Conservation (phyloP, 2,113 vertebrate species). For the Corythoichthys haematopterus region DNA sequence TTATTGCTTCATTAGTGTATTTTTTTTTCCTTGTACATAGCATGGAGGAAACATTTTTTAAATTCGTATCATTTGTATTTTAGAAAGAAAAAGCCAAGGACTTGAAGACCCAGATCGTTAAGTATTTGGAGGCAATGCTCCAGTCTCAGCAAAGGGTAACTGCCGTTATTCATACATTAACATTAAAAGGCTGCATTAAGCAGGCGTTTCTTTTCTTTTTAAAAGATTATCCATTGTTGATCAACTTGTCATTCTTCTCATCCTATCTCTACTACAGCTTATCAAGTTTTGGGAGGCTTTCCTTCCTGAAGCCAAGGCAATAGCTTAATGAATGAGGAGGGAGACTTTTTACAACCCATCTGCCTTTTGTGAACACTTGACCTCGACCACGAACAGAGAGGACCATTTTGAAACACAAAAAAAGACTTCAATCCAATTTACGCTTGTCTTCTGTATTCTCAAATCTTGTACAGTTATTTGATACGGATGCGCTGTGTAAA, state of each 20-base stretch:
- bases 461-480: constrained; percentile 47
- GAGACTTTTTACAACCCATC: constrained; percentile 57
- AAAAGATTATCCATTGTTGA: neutral
- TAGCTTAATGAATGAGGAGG: constrained; percentile 78
- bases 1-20: neutral
- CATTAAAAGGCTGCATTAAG: neutral
- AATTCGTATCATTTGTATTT: constrained; percentile 17
- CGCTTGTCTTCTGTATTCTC: constrained; percentile 43
- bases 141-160: constrained; percentile 90
- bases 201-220: neutral
- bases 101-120: constrained; percentile 87
- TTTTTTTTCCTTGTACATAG: neutral
- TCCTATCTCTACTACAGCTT: constrained; percentile 69
- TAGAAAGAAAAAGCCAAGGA: constrained; percentile 94
- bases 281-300: constrained; percentile 97
- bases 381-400: constrained; percentile 71
- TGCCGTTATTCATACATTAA: neutral
- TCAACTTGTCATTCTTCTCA: neutral
- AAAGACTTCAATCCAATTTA: constrained; percentile 46
- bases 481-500: constrained; percentile 16
- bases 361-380: constrained; percentile 78
- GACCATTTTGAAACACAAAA: constrained; percentile 45
- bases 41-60: neutral
- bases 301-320: constrained; percentile 93
- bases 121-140: constrained; percentile 86